Percentiles rank a stretch among this genome's conserved stretches.
phyloP scores from a whole-genome alignment of 2,888 invertebrate species.

The Epistrophella euchroma region DNA sequence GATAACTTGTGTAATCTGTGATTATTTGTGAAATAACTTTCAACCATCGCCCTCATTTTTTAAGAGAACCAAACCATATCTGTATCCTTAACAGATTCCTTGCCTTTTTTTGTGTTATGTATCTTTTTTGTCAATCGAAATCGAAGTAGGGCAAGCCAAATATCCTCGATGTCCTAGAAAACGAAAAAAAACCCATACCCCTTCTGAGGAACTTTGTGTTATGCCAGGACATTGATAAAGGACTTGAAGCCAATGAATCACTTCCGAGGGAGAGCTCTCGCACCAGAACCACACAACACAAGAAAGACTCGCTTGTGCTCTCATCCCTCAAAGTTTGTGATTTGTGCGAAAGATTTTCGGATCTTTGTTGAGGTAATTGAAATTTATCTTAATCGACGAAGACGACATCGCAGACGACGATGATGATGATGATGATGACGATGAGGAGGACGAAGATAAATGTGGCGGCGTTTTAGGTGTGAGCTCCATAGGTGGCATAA shows the following conservation, averaged over 20 bases:
- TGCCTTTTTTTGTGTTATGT: slow-evolving; percentile 39
- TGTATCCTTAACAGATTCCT: slow-evolving; percentile 38
- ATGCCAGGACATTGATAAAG: slow-evolving; percentile 67
- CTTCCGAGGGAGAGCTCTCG: slow-evolving; percentile 13
- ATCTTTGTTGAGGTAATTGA: slow-evolving; percentile 71
- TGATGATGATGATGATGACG: slow-evolving; percentile 24
- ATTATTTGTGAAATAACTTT: slow-evolving; percentile 75
- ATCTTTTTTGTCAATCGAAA: slow-evolving; percentile 62
- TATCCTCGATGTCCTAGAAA: slow-evolving; percentile 11
- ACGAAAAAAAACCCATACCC: slow-evolving; percentile 8
- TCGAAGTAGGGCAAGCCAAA: slow-evolving; percentile 54
- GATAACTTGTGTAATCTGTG: slow-evolving; percentile 78
- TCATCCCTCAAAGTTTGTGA: slow-evolving; percentile 67
- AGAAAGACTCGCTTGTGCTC: not conserved
- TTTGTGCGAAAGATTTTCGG: slow-evolving; percentile 74
- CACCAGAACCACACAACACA: not conserved
- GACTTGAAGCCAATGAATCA: slow-evolving; percentile 70
- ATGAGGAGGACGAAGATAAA: slow-evolving; percentile 55
- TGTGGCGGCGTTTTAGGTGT: slow-evolving; percentile 20
- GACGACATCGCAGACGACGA: slow-evolving; percentile 47
- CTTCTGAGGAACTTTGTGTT: slow-evolving; percentile 42
- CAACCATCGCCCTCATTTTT: slow-evolving; percentile 25
- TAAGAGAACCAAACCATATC: slow-evolving; percentile 7
- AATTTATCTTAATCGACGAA: slow-evolving; percentile 71
- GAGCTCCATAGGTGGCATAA: slow-evolving; percentile 37